Percentiles rank a stretch among this genome's conserved stretches.
Evolutionary conservation across 2,113 vertebrate species (phyloP).

Genomic region (Maccullochella peelii): DNA sequence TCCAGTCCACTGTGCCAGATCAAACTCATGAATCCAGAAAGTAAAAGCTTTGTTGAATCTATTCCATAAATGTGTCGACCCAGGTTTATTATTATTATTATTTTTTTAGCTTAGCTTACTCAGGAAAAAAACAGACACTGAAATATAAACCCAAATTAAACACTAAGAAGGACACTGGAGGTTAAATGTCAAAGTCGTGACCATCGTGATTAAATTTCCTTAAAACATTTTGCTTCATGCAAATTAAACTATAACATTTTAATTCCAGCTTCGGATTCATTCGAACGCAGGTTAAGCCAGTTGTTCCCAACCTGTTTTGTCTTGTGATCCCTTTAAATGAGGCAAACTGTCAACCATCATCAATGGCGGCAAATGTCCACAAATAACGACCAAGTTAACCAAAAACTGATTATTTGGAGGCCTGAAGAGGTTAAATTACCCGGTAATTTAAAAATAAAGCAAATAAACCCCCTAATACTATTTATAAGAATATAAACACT

Average conservation of each 20-base stretch:
- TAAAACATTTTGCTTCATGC: background rate
- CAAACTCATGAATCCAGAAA: background rate
- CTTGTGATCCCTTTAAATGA: background rate
- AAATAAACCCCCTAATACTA: too few species aligned
- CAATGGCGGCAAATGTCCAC: too few species aligned
- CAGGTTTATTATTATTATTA: too few species aligned
- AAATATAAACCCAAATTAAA: background rate
- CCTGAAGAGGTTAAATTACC: background rate
- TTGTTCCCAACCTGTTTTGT: too few species aligned
- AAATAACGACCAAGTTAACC: background rate
- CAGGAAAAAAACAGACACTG: background rate
- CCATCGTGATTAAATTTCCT: background rate
- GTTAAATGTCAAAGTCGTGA: background rate
- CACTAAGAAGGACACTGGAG: slow-evolving; percentile 5
- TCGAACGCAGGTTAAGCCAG: too few species aligned
- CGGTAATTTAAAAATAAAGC: background rate
- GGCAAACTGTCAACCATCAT: background rate
- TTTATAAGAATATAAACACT: background rate
- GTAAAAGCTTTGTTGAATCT: slow-evolving; percentile 45
- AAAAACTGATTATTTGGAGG: background rate
- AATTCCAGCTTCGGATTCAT: background rate
- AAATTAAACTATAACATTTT: background rate
- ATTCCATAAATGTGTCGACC: slow-evolving; percentile 15
- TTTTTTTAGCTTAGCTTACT: background rate
- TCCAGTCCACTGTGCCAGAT: background rate